Base-by-base conservation (phyloP, 2,113 vertebrate species). In the Indri indri region DNA sequence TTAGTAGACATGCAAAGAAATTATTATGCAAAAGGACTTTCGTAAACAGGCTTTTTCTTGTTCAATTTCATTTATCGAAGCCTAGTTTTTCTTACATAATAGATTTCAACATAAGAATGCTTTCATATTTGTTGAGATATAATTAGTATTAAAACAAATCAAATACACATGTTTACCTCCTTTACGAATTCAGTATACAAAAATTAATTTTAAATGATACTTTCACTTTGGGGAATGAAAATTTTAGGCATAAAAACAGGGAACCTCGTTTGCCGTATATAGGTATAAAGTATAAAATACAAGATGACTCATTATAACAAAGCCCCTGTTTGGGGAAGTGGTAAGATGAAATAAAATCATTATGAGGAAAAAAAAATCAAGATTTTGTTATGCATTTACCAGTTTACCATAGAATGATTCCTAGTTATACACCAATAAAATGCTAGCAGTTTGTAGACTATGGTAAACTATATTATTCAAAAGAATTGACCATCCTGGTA, bases 151-250 rank as follows among this genome's bases (percentile, higher is more conserved):
- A 90, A 85, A 91, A 86, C 32, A 63, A 74, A 57, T 57, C 18
- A 81, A 90, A 71, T 77, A 50, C 47, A 3, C 52, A 34, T 90
- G 30, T 63, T 79, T 84, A n/a, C 30, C 20, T 77, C 18, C 52
- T 95, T 83, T 95, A 80, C 42, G 34, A 87, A 79, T 80, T 89
- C 11, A n/a, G 1, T 45, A 30, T 68, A 81, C 18, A 84, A 88
- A 97, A 82, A 32, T 63, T 90, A 61, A 66, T 88, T 76, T 92
- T 54, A 96, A 88, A 40, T 85, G 73, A 23, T 74, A 61, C 13
- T 70, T 84, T 30, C 20, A 70, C n/a, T 86, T 71, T 83, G 57
- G 45, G 47, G 25, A 91, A 47, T 92, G 50, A 88, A 91, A 73
- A 23, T 42, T 93, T 81, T 61, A 86, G 70, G 25, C 68, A 42